Base-by-base conservation (phyloP, 2,888 invertebrate species). In the Gastrophysa polygoni region DNA sequence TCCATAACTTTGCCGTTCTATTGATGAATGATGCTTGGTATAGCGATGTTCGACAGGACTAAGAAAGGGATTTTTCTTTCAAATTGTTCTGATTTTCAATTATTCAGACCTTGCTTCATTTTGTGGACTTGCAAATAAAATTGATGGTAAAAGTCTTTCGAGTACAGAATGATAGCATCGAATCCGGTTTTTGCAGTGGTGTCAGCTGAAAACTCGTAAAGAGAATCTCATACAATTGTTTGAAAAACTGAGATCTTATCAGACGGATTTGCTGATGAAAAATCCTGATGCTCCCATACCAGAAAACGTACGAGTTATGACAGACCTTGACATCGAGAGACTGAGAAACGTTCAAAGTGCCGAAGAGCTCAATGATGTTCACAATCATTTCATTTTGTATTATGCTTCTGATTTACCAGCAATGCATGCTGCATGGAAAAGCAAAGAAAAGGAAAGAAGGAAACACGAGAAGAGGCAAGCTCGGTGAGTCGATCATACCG, bases 311-410 rank as follows among this genome's bases (percentile, higher is more conserved):
- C 84, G 96, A 21, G 83, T 96, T 0, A 88, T 97, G 68, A 89
- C 88, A 68, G 94, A 95, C 70, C 91, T 91, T 55, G 96, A 97
- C 73, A 89, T 95, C 60, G 92, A 93, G 57, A 86, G 89, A 51
- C 81, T 95, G 64, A 88, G 87, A 68, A 86, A 83, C 55, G 91
- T 93, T 0, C 92, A 95, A 77, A 92, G 92, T 0, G 87, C 91
- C 8, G 98, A 98, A 78, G 97, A 98, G 78, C 81, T 98, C 0
- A 91, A 92, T 62, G 99, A 99, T 76, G 91, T 95, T 1, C 95
- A 95, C 81, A 90, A 92, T 69, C 96, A 98, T 77, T 98, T 98
- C 80, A 86, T 94, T 68, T 83, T 98, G 16, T 95, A 98, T 81
- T 98, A 98, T 78, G 91, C 93, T 0, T 88, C 89, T 55, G 93